These are phyloP conservation scores for Hippocampus guttulatus DNA, from an alignment of 2,113 vertebrate genomes.

Conservation along the genomic window DNA sequence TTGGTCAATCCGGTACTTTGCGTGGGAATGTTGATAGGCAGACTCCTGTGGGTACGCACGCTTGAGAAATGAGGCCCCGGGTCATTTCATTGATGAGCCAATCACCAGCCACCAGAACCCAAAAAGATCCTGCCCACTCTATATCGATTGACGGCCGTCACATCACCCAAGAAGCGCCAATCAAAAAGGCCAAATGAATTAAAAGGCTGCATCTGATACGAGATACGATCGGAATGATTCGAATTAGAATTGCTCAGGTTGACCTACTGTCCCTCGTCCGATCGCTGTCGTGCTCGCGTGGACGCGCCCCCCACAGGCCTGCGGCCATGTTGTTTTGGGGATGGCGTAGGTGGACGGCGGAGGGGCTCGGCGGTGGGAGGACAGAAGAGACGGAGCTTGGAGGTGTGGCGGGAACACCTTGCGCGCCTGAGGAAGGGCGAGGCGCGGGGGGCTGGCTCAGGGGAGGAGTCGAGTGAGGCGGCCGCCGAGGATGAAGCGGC, in stretches of 20 bases:
- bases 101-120: slow-evolving; percentile 18
- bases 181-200: background rate
- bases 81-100: slow-evolving; percentile 11
- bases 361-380: background rate
- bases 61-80: no score
- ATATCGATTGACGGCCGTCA: slow-evolving; percentile 17
- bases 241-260: background rate
- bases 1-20: no score
- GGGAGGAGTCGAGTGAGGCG: background rate
- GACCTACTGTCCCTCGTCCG: slow-evolving; percentile 5
- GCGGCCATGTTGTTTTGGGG: background rate
- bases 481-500: background rate
- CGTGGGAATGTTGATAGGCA: no score
- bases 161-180: background rate
- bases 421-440: background rate
- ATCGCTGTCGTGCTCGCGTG: background rate
- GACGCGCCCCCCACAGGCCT: background rate
- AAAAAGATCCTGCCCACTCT: slow-evolving; percentile 5
- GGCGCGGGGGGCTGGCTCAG: background rate
- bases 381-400: background rate
- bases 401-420: background rate
- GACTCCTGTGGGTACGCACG: no score
- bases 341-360: background rate
- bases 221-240: background rate
- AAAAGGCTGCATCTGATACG: background rate